Conservation (phyloP, 2,113 vertebrate genomes). For the Phodopus roborovskii region DNA sequence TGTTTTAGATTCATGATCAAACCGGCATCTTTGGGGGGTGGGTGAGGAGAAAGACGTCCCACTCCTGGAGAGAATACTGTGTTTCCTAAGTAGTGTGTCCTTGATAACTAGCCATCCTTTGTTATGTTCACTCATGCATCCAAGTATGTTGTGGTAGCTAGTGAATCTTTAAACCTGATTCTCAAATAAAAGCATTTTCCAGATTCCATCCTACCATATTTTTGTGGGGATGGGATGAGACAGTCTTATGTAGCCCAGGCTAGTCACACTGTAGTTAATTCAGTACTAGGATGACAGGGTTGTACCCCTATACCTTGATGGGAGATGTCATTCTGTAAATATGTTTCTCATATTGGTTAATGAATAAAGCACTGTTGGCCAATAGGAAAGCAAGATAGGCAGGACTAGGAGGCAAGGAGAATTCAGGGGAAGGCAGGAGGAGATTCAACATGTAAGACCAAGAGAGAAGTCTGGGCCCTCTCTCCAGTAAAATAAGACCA, state of each 20-base stretch:
- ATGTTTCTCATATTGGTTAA: too few species aligned
- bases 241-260: background rate
- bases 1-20: background rate
- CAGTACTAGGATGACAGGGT: background rate
- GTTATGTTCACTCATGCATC: background rate
- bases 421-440: too few species aligned
- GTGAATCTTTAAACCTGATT: background rate
- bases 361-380: too few species aligned
- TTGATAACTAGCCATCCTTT: background rate
- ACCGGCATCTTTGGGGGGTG: background rate
- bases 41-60: background rate
- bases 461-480: too few species aligned
- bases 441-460: too few species aligned
- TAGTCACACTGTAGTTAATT: background rate
- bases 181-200: constrained; percentile 32
- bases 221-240: too few species aligned
- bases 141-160: background rate
- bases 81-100: background rate
- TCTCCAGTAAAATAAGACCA: too few species aligned
- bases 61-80: background rate
- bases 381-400: too few species aligned
- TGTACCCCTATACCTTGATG: too few species aligned
- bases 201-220: background rate
- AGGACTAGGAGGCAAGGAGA: too few species aligned
- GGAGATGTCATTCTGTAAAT: too few species aligned